Percentiles rank a stretch among this genome's conserved stretches.
Conservation (phyloP, 2,797 vertebrate genomes). For the Ctenosaura bakeri region DNA sequence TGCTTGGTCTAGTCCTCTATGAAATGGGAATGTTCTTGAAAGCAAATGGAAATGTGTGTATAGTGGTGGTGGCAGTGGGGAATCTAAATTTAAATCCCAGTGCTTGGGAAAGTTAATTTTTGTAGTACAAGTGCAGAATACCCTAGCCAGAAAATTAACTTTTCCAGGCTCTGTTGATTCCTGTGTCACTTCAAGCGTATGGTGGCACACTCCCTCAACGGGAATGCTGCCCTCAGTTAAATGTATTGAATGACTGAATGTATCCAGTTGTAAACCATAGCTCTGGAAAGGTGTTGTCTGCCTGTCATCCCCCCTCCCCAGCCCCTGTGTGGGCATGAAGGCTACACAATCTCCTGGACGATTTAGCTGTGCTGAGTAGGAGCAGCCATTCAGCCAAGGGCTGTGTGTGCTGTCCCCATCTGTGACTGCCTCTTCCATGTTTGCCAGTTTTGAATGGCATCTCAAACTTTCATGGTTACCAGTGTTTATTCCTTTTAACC, state of each 20-base stretch:
- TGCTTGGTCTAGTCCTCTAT: background rate
- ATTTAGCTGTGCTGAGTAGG: background rate
- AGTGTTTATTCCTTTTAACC: background rate
- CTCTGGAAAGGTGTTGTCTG: background rate
- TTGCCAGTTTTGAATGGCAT: background rate
- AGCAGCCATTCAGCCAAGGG: background rate
- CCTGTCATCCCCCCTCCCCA: too few relatives aligned
- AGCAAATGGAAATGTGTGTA: background rate
- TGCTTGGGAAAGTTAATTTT: too few relatives aligned
- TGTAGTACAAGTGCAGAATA: too few relatives aligned
- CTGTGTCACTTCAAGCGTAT: background rate
- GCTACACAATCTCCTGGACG: background rate
- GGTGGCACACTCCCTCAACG: too few relatives aligned
- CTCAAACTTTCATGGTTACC: background rate
- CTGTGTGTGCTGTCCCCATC: background rate
- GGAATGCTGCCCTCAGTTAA: background rate
- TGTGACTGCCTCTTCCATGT: background rate
- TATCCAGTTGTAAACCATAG: background rate
- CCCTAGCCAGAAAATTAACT: too few relatives aligned
- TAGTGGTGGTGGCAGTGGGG: background rate
- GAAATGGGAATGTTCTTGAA: slow-evolving; percentile 16
- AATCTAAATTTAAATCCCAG: too few relatives aligned
- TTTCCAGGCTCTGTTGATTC: background rate
- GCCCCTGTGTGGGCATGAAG: too few relatives aligned
- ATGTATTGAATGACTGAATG: background rate